Evolutionary conservation across 2,797 vertebrate species (phyloP).

Genomic region (Xyrichtys novacula): DNA sequence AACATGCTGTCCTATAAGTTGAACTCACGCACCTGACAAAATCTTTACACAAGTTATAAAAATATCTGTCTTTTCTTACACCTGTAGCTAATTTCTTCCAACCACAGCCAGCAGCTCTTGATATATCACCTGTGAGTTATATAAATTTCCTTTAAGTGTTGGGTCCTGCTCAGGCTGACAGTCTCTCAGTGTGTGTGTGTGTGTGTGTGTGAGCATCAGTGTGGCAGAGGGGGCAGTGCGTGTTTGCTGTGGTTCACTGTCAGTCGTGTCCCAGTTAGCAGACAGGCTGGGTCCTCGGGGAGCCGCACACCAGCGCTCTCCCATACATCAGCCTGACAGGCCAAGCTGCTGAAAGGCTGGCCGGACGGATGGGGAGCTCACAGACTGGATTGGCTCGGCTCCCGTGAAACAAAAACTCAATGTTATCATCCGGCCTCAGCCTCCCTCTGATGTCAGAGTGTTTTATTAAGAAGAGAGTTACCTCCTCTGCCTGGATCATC

Average conservation of each 20-base stretch:
- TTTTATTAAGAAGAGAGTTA: constrained; percentile 77
- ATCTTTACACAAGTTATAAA: constrained; percentile 15
- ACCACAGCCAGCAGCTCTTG: constrained; percentile 42
- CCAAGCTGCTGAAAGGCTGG: constrained; percentile 77
- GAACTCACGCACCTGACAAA: constrained; percentile 22
- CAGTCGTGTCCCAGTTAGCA: constrained; percentile 84
- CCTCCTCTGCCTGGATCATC: constrained; percentile 66
- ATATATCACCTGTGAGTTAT: constrained; percentile 57
- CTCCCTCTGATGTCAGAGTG: constrained; percentile 69
- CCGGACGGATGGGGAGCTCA: constrained; percentile 53
- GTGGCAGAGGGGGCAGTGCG: constrained; percentile 60
- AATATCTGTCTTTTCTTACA: constrained; percentile 35
- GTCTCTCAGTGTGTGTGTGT: constrained; percentile 61
- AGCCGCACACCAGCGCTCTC: constrained; percentile 68
- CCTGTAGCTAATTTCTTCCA: constrained; percentile 59
- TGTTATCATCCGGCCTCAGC: constrained; percentile 76
- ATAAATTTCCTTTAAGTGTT: constrained; percentile 48
- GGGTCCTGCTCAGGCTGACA: constrained; percentile 42
- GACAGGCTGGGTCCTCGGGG: constrained; percentile 77
- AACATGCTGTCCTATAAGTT: constrained; percentile 30
- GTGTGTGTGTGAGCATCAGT: constrained; percentile 62
- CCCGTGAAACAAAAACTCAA: constrained; percentile 74
- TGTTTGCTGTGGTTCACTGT: constrained; percentile 79
- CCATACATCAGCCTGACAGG: constrained; percentile 82
- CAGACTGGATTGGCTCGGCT: constrained; percentile 57